phyloP scores from a whole-genome alignment of 2,888 invertebrate genomes.

The Clitarchus hookeri region DNA sequence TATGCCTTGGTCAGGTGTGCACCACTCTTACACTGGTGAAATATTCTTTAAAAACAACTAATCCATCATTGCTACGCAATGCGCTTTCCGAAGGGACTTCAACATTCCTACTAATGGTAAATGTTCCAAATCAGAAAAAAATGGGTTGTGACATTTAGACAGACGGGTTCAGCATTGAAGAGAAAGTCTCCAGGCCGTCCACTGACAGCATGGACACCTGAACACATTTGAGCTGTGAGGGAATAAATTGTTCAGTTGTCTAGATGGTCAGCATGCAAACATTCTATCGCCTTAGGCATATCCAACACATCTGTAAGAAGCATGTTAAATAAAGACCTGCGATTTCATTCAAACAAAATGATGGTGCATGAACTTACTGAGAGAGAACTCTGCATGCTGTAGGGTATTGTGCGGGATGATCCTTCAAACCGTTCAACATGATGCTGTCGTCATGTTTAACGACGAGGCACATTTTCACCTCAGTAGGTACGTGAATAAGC shows the following conservation, averaged over 20 bases:
- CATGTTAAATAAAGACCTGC: background rate
- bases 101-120: too few species aligned
- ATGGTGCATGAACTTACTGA: background rate
- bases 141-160: too few species aligned
- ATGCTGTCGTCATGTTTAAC: background rate
- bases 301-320: background rate
- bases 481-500: constrained; percentile 27
- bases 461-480: constrained; percentile 16
- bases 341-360: background rate
- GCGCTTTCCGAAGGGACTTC: too few species aligned
- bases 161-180: too few species aligned
- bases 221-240: background rate
- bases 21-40: too few species aligned
- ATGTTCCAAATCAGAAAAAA: too few species aligned
- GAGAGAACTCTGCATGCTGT: background rate
- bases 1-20: too few species aligned
- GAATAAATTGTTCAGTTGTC: background rate
- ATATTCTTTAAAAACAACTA: too few species aligned
- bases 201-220: background rate
- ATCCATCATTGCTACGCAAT: too few species aligned
- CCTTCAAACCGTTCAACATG: background rate
- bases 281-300: background rate
- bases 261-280: background rate
- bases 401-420: too few species aligned
- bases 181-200: background rate